Percentiles rank a stretch among this genome's conserved stretches.
phyloP scores from a whole-genome alignment of 2,797 vertebrate genomes.

The Steatocranus sp. region DNA sequence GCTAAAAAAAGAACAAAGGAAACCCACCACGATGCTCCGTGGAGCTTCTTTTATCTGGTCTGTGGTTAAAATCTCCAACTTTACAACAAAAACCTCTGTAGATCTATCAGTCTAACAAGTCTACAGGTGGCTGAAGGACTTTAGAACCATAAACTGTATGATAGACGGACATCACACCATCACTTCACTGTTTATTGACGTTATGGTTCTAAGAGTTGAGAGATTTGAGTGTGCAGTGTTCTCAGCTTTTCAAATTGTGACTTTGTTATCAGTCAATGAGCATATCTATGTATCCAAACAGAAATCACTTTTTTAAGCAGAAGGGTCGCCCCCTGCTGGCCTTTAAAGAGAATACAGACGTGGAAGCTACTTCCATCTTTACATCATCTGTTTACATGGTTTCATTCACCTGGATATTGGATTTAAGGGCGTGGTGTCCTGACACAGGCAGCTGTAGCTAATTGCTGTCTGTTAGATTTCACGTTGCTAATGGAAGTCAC shows the following conservation, averaged over 20 bases:
- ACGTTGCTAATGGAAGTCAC: not conserved
- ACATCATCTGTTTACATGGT: not conserved
- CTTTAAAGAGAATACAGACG: not conserved
- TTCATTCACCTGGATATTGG: not conserved
- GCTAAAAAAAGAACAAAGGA: not conserved
- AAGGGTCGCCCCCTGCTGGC: not conserved
- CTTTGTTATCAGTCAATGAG: not conserved
- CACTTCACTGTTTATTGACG: accelerated
- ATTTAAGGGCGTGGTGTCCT: not conserved
- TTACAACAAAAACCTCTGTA: not conserved
- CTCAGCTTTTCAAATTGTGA: not conserved
- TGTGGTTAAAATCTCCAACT: not conserved
- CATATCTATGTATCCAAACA: not conserved
- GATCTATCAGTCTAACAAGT: not conserved
- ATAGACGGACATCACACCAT: not conserved
- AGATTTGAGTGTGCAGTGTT: not conserved
- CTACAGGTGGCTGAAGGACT: not conserved
- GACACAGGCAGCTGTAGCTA: not conserved
- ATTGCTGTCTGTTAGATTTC: not conserved
- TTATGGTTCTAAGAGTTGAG: not conserved
- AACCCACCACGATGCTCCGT: not conserved
- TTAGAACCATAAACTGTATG: not conserved
- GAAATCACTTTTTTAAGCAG: not conserved
- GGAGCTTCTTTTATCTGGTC: not conserved
- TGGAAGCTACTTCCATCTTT: not conserved